Conservation (phyloP, 92 coral and sea anemone species). For the Diadumene lineata region DNA sequence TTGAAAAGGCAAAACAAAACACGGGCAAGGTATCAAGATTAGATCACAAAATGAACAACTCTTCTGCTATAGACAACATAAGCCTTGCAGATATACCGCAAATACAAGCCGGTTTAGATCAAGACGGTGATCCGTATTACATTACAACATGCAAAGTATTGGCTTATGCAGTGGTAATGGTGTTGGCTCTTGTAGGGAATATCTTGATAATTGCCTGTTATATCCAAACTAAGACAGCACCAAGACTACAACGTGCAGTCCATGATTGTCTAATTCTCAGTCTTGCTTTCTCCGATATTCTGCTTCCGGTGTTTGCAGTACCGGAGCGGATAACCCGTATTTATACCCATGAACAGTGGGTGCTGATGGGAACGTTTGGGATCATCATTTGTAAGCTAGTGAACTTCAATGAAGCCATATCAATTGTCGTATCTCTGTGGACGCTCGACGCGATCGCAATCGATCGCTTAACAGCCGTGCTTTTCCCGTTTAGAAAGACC, state of each 20-base stretch:
- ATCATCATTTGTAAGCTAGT: constrained; percentile 28
- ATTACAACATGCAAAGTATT: not conserved
- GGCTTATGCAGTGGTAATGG: constrained; percentile 15
- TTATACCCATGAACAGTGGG: constrained; percentile 24
- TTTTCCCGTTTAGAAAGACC: constrained; percentile 14
- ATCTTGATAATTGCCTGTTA: constrained; percentile 25
- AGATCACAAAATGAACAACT: constrained; percentile 13
- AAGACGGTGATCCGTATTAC: not conserved
- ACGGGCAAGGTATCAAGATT: too few relatives aligned
- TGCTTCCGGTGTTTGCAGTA: constrained; percentile 29
- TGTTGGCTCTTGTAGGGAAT: constrained; percentile 19
- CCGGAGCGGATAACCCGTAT: constrained; percentile 40
- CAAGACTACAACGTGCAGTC: not conserved
- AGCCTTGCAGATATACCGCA: not conserved
- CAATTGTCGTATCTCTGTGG: constrained; percentile 30
- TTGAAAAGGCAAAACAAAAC: not conserved
- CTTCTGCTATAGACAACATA: constrained; percentile 1
- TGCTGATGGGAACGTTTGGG: constrained; percentile 30
- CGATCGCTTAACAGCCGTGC: constrained; percentile 28
- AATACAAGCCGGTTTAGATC: not conserved
- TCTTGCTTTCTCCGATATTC: constrained; percentile 25
- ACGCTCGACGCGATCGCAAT: constrained; percentile 29
- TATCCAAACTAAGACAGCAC: not conserved
- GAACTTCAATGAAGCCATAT: constrained; percentile 43
- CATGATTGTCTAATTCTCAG: constrained; percentile 30